phyloP scores from a whole-genome alignment of 2,113 vertebrate genomes.

The Scolopax mira region DNA sequence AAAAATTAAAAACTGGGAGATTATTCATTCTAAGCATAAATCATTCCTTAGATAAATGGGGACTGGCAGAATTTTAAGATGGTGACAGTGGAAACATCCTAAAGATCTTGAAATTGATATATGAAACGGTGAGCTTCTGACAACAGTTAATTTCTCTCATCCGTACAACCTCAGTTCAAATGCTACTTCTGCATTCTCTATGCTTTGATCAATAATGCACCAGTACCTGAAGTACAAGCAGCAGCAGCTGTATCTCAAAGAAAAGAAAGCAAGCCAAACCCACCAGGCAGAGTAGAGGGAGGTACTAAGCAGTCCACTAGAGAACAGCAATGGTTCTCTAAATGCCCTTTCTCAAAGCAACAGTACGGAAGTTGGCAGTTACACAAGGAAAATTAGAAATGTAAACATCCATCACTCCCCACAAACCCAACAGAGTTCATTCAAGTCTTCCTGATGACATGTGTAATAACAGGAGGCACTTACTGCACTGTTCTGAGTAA shows the following conservation, averaged over 20 bases:
- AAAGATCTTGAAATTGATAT: not conserved
- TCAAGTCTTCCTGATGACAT: not conserved
- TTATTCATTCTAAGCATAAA: constrained; percentile 1
- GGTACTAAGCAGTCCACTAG: not conserved
- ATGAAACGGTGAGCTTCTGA: constrained; percentile 10
- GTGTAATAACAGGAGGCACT: not conserved
- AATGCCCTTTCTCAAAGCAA: not conserved
- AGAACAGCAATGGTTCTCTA: not conserved
- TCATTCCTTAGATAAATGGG: not conserved
- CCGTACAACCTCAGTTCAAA: not conserved
- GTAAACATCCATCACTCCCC: not conserved
- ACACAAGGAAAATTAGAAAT: not conserved
- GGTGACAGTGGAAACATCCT: not conserved
- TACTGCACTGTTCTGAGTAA: not conserved
- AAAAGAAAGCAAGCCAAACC: not conserved
- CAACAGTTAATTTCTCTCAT: not conserved
- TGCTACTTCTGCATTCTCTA: constrained; percentile 3
- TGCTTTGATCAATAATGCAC: constrained; percentile 60
- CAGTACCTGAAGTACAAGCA: constrained; percentile 10
- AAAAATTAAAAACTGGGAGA: not conserved
- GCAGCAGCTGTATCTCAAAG: not conserved
- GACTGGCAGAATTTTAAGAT: not conserved
- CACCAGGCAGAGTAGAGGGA: not conserved
- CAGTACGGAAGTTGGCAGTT: not conserved
- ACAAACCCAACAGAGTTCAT: not conserved